Evolutionary conservation across 1,140 invertebrate genomes (phyloP).

Genomic region (Eciton burchellii): DNA sequence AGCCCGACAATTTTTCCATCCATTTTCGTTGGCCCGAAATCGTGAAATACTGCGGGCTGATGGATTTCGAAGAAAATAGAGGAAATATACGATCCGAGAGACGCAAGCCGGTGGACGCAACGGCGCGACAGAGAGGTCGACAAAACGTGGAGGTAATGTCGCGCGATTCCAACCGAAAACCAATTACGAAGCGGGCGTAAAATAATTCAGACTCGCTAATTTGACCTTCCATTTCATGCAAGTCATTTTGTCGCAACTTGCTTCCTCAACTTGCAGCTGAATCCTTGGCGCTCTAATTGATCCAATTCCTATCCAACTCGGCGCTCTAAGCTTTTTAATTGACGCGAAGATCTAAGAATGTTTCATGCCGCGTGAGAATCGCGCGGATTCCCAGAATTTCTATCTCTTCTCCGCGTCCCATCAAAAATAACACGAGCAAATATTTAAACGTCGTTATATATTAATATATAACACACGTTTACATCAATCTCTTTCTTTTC

Average conservation of each 20-base stretch:
- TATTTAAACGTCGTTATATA: background rate
- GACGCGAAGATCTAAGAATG: slow-evolving; percentile 19
- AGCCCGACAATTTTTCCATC: slow-evolving; percentile 53
- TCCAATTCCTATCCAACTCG: slow-evolving; percentile 20
- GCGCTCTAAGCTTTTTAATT: slow-evolving; percentile 23
- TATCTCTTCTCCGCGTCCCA: background rate
- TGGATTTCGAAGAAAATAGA: slow-evolving; percentile 55
- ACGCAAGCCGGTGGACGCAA: slow-evolving; percentile 5
- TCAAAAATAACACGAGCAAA: background rate
- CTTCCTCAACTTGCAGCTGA: slow-evolving; percentile 17
- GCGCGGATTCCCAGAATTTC: background rate
- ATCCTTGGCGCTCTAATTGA: slow-evolving; percentile 32
- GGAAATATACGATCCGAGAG: slow-evolving; percentile 45
- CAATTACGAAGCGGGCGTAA: slow-evolving; percentile 42
- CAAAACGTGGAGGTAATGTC: slow-evolving; percentile 42
- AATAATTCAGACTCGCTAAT: slow-evolving; percentile 50
- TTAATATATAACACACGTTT: background rate
- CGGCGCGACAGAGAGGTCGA: slow-evolving; percentile 35
- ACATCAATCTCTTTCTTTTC: slow-evolving; percentile 22
- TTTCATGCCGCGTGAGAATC: background rate
- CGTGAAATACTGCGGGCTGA: slow-evolving; percentile 55
- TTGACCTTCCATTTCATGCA: slow-evolving; percentile 8
- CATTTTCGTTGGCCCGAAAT: slow-evolving; percentile 48
- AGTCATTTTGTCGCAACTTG: slow-evolving; percentile 38
- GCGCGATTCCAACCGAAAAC: slow-evolving; percentile 42